Conservation (phyloP, 2,113 vertebrate species). For the Hyperopisus bebe region DNA sequence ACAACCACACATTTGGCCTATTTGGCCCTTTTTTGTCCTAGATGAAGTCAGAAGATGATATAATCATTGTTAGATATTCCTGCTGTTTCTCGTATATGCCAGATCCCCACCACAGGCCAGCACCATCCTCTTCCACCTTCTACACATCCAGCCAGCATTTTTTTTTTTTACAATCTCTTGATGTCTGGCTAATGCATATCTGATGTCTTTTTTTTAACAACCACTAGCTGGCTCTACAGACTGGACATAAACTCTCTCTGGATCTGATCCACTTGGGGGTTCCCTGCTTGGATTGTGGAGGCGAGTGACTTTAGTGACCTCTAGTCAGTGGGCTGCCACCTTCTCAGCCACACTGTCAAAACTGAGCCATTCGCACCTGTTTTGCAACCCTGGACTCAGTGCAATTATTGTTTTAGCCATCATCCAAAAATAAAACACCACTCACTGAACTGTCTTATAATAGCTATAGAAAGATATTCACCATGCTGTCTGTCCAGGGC, state of each 20-base stretch:
- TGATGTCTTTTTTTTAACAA: neutral
- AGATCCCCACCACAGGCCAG: neutral
- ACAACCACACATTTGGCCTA: neutral
- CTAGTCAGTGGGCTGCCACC: neutral
- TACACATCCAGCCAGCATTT: neutral
- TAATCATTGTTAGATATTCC: neutral
- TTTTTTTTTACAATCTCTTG: neutral
- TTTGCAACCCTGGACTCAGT: neutral
- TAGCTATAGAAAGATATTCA: neutral
- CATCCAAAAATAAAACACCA: neutral
- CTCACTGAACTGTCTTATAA: neutral
- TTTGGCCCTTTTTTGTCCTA: neutral
- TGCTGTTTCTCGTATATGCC: neutral
- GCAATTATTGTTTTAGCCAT: neutral
- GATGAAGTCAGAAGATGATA: neutral
- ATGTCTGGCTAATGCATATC: neutral
- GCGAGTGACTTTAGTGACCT: neutral
- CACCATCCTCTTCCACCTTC: neutral
- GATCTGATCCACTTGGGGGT: neutral
- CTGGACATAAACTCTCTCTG: neutral
- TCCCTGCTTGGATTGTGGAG: neutral
- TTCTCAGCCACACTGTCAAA: slow-evolving; percentile 14
- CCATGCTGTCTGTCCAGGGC: neutral
- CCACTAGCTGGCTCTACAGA: neutral
- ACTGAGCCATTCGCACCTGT: neutral